These are phyloP conservation scores for Ephestia elutella DNA, from an alignment of 1,140 invertebrate species.

Conservation along the genomic window DNA sequence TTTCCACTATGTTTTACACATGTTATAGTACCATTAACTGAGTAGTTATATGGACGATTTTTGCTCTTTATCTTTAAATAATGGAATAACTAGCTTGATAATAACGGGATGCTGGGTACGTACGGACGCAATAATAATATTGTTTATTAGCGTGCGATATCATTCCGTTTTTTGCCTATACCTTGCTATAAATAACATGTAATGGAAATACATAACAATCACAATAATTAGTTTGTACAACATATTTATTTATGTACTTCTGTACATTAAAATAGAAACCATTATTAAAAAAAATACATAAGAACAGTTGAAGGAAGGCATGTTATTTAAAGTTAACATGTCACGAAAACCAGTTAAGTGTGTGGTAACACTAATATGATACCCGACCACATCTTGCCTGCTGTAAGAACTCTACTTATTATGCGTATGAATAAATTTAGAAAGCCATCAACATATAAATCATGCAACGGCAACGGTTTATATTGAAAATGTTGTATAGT, in stretches of 20 bases:
- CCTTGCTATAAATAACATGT: not conserved
- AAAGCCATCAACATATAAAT: constrained; percentile 27
- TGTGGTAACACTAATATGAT: constrained; percentile 35
- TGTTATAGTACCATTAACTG: not conserved
- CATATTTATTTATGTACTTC: too few species aligned
- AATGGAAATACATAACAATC: too few species aligned
- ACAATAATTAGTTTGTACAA: too few species aligned
- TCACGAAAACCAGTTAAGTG: constrained; percentile 33
- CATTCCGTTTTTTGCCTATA: not conserved
- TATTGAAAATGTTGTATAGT: constrained; percentile 3
- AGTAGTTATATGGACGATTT: not conserved
- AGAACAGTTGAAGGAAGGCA: not conserved
- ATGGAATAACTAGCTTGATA: not conserved
- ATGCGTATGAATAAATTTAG: constrained; percentile 30
- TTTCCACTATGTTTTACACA: not conserved
- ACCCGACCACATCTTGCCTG: constrained; percentile 25
- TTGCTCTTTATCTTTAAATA: not conserved
- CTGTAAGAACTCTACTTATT: constrained; percentile 23
- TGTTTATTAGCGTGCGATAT: not conserved
- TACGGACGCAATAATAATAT: not conserved
- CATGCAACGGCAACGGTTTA: constrained; percentile 3
- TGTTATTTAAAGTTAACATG: constrained; percentile 2
- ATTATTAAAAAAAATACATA: too few species aligned
- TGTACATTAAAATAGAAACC: too few species aligned
- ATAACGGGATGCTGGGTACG: constrained; percentile 1